A percentile compares a stretch with the other conserved stretches of the same genome.
Conservation (phyloP, 2,888 invertebrate species). For the Drosophila helvetica region DNA sequence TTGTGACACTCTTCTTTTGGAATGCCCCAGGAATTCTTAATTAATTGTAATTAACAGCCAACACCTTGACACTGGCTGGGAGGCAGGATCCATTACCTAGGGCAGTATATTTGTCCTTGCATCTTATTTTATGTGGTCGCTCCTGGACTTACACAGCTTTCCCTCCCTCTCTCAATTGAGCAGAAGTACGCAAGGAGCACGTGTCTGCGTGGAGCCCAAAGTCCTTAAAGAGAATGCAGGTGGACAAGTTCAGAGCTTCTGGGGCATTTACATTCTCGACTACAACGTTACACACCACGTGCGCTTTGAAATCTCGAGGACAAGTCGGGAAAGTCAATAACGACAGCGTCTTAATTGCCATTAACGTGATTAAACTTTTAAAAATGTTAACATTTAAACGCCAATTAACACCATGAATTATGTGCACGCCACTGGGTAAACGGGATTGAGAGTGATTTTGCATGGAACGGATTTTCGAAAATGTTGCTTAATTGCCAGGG, state of each 20-base stretch:
- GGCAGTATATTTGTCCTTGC: slow-evolving; percentile 12
- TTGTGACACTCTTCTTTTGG: slow-evolving; percentile 63
- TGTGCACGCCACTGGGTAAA: slow-evolving; percentile 48
- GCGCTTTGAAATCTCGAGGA: slow-evolving; percentile 52
- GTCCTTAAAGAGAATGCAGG: slow-evolving; percentile 7
- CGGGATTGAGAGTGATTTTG: slow-evolving; percentile 10
- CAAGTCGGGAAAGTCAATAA: slow-evolving; percentile 33
- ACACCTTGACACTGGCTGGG: slow-evolving; percentile 66
- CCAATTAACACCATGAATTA: slow-evolving; percentile 60
- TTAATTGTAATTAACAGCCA: slow-evolving; percentile 82
- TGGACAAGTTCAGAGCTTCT: slow-evolving; percentile 37
- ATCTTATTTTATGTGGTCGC: neutral
- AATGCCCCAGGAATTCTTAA: slow-evolving; percentile 80
- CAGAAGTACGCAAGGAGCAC: slow-evolving; percentile 43
- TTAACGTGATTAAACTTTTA: too few relatives aligned
- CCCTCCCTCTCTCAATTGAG: slow-evolving; percentile 28
- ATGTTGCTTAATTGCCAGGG: slow-evolving; percentile 66
- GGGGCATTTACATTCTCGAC: slow-evolving; percentile 44
- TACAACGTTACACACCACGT: neutral
- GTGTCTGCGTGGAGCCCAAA: slow-evolving; percentile 23
- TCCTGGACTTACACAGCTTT: neutral
- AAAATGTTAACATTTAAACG: too few relatives aligned
- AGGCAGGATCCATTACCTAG: neutral
- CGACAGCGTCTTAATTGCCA: slow-evolving; percentile 67
- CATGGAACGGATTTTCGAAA: slow-evolving; percentile 46